Evolutionary conservation across 2,113 vertebrate genomes (phyloP), one percentile per base, ranked within the genome.

Genomic region (Gracilinanus agilis): DNA sequence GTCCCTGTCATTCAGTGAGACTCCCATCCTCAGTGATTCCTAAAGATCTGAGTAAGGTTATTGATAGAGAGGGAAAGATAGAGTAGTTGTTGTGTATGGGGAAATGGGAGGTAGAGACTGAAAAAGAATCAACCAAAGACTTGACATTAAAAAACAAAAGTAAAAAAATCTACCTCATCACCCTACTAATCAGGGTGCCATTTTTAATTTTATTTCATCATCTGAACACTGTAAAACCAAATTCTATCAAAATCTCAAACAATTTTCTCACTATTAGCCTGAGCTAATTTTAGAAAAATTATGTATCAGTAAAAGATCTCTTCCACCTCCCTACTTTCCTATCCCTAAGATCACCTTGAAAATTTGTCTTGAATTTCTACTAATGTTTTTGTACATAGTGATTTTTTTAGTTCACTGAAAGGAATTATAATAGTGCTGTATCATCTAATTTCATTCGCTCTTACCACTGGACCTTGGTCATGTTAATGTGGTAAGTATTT

Each of bases 401-500:
- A 95, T 94, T 92, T 97, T 97, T 97, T 97, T 96, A 90, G 97
- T 97, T 98, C 97, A 98, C 96, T 97, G 97, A 97, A 97, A 98
- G 96, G 95, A 97, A 97, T 97, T 97, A 95, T 96, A 94, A 96
- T 96, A 98, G 94, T 96, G 94, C 96, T 97, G 96, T 98, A 97
- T 97, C 98, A 96, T 97, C 98, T 98, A 97, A 98, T 98, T 98
- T 98, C 97, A 97, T 98, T 98, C 97, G 96, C 98, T 98, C 98
- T 98, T 98, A 98, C 98, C 97, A 96, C 98, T 98, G 98, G 98
- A 98, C 98, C 98, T 98, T 95, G 95, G 98, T 98, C 98, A 98
- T 98, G 97, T 98, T 99, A 99, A 99, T 98, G 98, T 98, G 98
- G 98, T 98, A 99, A 99, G 98, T 98, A 99, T 99, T 99, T 99